Evolutionary conservation across 2,888 invertebrate species (phyloP), one percentile per base, ranked within the genome.

Genomic region (Dexiosoma caninum): DNA sequence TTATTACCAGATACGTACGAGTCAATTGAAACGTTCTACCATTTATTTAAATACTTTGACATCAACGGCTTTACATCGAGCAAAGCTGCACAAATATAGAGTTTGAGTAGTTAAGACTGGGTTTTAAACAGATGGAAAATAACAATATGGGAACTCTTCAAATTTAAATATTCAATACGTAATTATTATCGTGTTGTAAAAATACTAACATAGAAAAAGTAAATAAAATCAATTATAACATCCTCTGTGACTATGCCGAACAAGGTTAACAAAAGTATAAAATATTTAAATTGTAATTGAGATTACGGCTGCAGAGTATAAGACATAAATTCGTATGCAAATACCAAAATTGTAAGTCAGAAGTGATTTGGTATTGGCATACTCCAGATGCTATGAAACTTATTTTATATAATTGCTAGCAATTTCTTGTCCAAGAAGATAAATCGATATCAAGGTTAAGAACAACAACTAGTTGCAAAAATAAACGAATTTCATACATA

Each of bases 361-460:
- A 32, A 40, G 40, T 46, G 16, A 67, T 32, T 53, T 76, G 23
- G 2, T 46, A 55, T 64, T 72, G 55, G 42, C 19, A 55, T 40
- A 55, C 53, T 76, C 30, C 19, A 44, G 4, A 42, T 66, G 42
- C 42, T 49, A 27, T 42, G 32, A 49, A 42, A 37, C 19, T 14
- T 10, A 30, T 59, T 12, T 12, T 27, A 40, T 4, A 27, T 19
- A 37, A 40, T 40, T 74, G 35, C 64, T 27, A n/a, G 27, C 32
- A 64, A 44, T 44, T 9, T 37, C 8, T 44, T 57, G 44, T 57
- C 19, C 19, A 16, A 32, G 46, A 69, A 62, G 62, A 62, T 37
- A 37, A 46, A 40, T 62, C 37, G 69, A 37, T 64, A 70, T 70
- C 77, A 77, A 77, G 77, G 70, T 70, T 77, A 70, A 77, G 57